These are phyloP conservation scores for Cerceris rybyensis DNA, from an alignment of 2,888 invertebrate species.

Conservation along the genomic window DNA sequence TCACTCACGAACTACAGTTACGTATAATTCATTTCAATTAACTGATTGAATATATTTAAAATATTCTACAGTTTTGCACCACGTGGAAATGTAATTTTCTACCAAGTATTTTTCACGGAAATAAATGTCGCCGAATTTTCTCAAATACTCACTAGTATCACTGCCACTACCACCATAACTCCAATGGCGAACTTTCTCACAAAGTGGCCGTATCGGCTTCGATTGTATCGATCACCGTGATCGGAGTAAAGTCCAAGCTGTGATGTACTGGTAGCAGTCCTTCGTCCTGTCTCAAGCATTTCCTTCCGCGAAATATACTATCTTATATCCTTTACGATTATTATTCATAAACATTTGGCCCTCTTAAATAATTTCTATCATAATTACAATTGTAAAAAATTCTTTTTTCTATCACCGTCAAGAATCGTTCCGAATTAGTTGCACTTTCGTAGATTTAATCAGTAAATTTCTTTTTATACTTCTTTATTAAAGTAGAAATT, in stretches of 20 bases:
- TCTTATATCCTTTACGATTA: constrained; percentile 48
- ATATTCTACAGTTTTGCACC: too few relatives aligned
- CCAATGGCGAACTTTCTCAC: constrained; percentile 77
- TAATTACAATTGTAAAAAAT: not conserved
- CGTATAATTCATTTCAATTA: not conserved
- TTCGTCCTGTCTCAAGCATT: constrained; percentile 76
- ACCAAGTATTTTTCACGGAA: not conserved
- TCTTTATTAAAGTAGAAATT: too few relatives aligned
- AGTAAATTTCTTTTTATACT: too few relatives aligned
- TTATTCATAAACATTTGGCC: constrained; percentile 21
- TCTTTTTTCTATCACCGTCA: not conserved
- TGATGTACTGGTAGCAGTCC: constrained; percentile 79
- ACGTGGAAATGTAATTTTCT: not conserved
- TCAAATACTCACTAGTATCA: constrained; percentile 75
- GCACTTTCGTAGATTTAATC: too few relatives aligned
- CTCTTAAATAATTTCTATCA: not conserved
- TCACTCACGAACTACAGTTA: too few relatives aligned
- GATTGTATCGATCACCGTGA: constrained; percentile 74
- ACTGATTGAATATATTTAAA: not conserved
- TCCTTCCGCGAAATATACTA: constrained; percentile 53
- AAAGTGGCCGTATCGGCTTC: constrained; percentile 72
- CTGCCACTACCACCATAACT: constrained; percentile 78
- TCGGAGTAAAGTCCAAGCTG: constrained; percentile 80
- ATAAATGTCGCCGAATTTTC: not conserved
- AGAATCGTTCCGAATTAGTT: too few relatives aligned